These are phyloP conservation scores for Zeugodacus cucurbitae DNA, from an alignment of 1,140 invertebrate genomes.

Conservation along the genomic window DNA sequence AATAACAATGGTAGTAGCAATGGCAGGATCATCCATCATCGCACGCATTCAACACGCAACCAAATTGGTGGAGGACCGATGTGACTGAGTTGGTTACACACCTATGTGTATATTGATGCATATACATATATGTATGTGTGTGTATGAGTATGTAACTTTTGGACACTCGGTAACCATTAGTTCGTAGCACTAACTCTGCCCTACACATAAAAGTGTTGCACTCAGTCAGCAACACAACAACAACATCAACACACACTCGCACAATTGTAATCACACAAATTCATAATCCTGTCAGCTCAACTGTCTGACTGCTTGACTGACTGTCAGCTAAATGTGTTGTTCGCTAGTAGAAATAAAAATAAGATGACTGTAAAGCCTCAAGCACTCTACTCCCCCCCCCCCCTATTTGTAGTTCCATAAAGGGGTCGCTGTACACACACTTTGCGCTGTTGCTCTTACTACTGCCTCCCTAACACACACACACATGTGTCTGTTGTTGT, in stretches of 20 bases:
- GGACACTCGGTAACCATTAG: too few relatives aligned
- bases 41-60: not conserved
- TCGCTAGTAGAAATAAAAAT: not conserved
- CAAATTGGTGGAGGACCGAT: not conserved
- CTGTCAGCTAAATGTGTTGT: constrained; percentile 2
- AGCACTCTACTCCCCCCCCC: too few relatives aligned
- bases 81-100: not conserved
- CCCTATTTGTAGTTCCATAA: not conserved
- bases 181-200: too few relatives aligned
- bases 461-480: not conserved
- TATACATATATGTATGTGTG: not conserved
- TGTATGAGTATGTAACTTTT: too few relatives aligned
- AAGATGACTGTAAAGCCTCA: not conserved
- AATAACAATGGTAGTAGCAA: not conserved
- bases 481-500: not conserved
- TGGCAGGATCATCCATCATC: not conserved
- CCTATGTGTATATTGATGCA: not conserved
- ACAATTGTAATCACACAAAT: not conserved
- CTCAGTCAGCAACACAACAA: not conserved
- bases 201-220: not conserved
- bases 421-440: not conserved
- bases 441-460: not conserved
- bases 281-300: constrained; percentile 31
- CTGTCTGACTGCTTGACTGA: constrained; percentile 3
- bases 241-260: not conserved